These are phyloP conservation scores for Pseudonaja textilis DNA, from an alignment of 2,113 vertebrate genomes.

Conservation along the genomic window DNA sequence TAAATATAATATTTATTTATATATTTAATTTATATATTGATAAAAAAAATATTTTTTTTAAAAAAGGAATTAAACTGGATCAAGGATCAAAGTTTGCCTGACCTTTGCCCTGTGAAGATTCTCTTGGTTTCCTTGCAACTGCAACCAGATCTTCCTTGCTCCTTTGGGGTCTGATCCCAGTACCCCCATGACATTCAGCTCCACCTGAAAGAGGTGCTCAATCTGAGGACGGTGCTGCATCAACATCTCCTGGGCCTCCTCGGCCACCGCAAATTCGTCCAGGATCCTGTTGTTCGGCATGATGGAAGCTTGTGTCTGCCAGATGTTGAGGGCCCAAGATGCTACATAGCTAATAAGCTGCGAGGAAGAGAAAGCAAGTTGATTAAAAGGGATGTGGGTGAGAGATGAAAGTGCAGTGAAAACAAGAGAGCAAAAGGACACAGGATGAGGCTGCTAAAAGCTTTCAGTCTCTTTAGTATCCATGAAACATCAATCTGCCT, in stretches of 20 bases:
- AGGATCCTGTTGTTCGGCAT: background rate
- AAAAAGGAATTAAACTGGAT: background rate
- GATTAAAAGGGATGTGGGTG: background rate
- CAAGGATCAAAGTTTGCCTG: background rate
- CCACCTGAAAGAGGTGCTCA: constrained; percentile 17
- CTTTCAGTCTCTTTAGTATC: background rate
- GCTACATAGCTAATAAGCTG: background rate
- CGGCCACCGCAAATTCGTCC: constrained; percentile 14
- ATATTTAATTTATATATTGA: too few relatives aligned
- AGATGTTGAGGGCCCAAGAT: background rate
- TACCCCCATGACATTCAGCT: constrained; percentile 19
- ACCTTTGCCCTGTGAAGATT: constrained; percentile 26
- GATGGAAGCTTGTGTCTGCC: background rate
- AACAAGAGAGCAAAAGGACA: background rate
- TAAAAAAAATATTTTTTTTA: too few relatives aligned
- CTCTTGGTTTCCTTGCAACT: background rate
- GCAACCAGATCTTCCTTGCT: constrained; percentile 19
- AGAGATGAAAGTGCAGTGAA: background rate
- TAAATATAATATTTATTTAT: too few relatives aligned
- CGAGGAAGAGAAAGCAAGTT: background rate
- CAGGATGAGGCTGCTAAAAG: background rate
- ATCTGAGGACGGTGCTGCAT: constrained; percentile 7
- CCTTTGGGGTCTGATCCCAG: background rate
- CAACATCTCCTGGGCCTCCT: constrained; percentile 9
- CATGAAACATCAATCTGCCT: background rate